Evolutionary conservation across 2,113 vertebrate species (phyloP), one percentile per base, ranked within the genome.

Genomic region (Neodon shergylaensis): DNA sequence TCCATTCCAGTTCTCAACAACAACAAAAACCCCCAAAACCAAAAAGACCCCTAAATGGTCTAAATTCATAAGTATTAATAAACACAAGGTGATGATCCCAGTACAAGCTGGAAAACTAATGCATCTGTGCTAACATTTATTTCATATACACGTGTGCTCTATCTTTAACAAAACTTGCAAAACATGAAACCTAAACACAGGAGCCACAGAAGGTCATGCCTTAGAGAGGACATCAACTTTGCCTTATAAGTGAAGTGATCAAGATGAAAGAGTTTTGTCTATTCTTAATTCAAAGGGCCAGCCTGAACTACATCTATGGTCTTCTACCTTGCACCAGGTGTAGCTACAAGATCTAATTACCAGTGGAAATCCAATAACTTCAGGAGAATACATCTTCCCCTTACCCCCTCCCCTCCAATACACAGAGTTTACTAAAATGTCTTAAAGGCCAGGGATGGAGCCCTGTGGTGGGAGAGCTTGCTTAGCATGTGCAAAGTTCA

Each of bases 151-250:
- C 70, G 44, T 76, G 16, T 36, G 2, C 12, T 54, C 47, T 28
- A 61, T 1, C 94, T 96, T 96, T 28, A 94, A 92, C 52, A 91
- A 96, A 68, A 74, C 1, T 58, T 19, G 49, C 52, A 89, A 96
- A 68, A 74, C 1, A 63, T 12, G 49, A 90, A 72, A 72, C 9
- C 70, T 74, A 5, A 94, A 87, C 11, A n/a, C 3, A 88, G 61
- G 39, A 74, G 72, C 44, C 49, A 92, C 31, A 76, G 5, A 76
- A 63, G 33, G 31, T 47, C 28, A 36, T 95, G 65, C 39, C n/a
- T 95, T 14, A 17, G 42, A 44, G 65, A 39, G 89, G 17, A 68
- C 16, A 28, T 1, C 7, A 74, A 78, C 12, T 8, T 36, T 22
- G 92, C 44, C 65, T 49, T 49, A 68, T 44, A 36, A 31, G 39